Base-by-base conservation (phyloP, 1,140 invertebrate genomes). In the Cyphomyrmex costatus region DNA sequence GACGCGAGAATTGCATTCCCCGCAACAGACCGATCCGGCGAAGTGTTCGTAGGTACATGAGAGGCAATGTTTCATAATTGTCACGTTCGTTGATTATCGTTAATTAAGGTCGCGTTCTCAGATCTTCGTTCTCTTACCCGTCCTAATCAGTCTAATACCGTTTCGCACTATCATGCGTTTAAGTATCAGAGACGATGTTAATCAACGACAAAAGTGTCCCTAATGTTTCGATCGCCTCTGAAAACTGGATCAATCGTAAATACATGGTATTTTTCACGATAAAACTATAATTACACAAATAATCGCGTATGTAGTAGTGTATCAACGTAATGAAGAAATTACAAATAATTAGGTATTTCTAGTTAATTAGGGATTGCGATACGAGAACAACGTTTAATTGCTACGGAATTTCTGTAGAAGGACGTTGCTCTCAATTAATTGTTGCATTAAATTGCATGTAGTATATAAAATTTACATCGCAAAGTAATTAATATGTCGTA, bases 91-190 rank as follows among this genome's bases (percentile, higher is more conserved):
- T 86, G 85, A 78, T 89, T 88, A 89, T 88, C 66, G 71, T 82
- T 90, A 92, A 92, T 92, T 92, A 89, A 85, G 87, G 87, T 65
- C 58, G 73, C 73, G 76, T 89, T 82, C 83, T 85, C 80, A 86
- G 42, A 49, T 53, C 58, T 49, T 60, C 49, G 42, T 74, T 78
- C 14, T 58, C 42, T 46, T 12, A 12, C 36, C 7, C 56, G 30
- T n/a, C 30, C 14, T 36, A 36, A 68, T 53, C 61, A 33, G 42
- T 10, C 8, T 56, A 53, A 66, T 49, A 14, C 4, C 8, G 30
- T 56, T 19, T 80, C 14, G n/a, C 14, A 5, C 49, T 53, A 36
- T 53, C 46, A 10, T 16, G 16, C 49, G 21, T 27, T 56, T 42
- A 49, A 27, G 7, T 42, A 58, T 66, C 27, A 30, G 12, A 16